These are phyloP conservation scores for Cloeon dipterum DNA, from an alignment of 2,888 invertebrate genomes.

Conservation along the genomic window DNA sequence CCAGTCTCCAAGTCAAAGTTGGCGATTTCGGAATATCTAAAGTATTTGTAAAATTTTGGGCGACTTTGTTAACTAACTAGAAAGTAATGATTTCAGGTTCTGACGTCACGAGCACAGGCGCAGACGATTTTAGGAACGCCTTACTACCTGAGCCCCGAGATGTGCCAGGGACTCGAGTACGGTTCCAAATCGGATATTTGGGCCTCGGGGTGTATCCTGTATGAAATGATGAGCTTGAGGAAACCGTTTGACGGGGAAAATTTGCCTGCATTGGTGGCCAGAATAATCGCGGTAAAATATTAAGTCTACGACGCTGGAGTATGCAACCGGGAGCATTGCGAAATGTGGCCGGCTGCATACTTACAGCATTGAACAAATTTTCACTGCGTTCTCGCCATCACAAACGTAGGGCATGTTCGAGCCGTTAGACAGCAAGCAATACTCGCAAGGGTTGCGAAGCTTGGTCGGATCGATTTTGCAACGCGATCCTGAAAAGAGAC, in stretches of 20 bases:
- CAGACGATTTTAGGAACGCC: conserved; percentile 49
- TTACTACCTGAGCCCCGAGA: conserved; percentile 51
- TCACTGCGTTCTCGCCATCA: no score
- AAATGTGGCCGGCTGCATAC: not conserved
- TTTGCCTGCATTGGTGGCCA: conserved; percentile 44
- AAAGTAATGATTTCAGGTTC: no score
- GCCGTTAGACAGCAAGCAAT: no score
- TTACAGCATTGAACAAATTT: no score
- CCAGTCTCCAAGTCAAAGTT: conserved; percentile 38
- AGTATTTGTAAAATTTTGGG: no score
- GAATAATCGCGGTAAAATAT: conserved; percentile 37
- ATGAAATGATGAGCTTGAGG: conserved; percentile 46
- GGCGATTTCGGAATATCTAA: conserved; percentile 59
- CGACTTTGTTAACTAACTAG: no score
- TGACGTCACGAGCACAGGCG: conserved; percentile 38
- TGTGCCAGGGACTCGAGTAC: conserved; percentile 53
- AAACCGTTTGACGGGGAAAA: conserved; percentile 51
- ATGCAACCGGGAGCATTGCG: not conserved
- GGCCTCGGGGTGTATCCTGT: conserved; percentile 53
- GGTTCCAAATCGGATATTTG: conserved; percentile 57
- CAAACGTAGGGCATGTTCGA: conserved; percentile 1
- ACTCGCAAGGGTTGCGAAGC: conserved; percentile 34
- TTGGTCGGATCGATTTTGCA: conserved; percentile 36
- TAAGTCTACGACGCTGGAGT: no score
- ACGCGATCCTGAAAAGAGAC: conserved; percentile 32